A percentile compares a stretch with the other conserved stretches of the same genome.
phyloP scores from a whole-genome alignment of 2,797 vertebrate genomes.

The Sarcophilus harrisii region DNA sequence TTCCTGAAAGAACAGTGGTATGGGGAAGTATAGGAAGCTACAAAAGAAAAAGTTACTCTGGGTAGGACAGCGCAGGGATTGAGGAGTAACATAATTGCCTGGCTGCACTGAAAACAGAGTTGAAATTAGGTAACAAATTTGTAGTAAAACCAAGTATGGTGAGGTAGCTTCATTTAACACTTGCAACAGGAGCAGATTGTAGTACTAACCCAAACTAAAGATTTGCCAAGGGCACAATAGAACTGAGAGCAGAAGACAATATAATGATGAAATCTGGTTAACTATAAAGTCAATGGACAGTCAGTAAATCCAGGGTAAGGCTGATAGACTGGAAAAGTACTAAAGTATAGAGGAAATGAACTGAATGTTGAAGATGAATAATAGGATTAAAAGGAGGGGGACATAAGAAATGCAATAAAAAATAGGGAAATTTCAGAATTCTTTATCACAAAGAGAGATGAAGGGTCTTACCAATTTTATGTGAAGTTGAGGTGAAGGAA shows the following conservation, averaged over 20 bases:
- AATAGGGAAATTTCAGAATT: neutral
- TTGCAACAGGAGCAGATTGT: neutral
- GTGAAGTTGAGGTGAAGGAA: neutral
- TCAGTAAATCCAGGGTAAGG: neutral
- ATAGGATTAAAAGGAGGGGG: neutral
- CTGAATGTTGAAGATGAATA: neutral
- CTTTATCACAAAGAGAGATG: neutral
- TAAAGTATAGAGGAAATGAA: neutral
- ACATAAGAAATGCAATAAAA: neutral
- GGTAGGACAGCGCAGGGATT: neutral
- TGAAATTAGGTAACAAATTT: neutral
- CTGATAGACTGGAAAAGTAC: neutral
- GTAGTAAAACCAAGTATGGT: neutral
- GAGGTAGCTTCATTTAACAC: neutral
- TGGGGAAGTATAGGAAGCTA: neutral
- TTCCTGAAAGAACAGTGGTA: neutral
- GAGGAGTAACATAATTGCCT: neutral
- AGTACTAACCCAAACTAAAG: neutral
- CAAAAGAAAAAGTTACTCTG: neutral
- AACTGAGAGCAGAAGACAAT: neutral
- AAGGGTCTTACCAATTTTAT: neutral
- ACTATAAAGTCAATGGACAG: neutral
- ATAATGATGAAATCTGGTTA: neutral
- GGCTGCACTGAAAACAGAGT: neutral
- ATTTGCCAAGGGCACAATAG: neutral